These are phyloP conservation scores for Aphaenogaster rudis DNA, from an alignment of 1,140 invertebrate genomes.

Conservation along the genomic window DNA sequence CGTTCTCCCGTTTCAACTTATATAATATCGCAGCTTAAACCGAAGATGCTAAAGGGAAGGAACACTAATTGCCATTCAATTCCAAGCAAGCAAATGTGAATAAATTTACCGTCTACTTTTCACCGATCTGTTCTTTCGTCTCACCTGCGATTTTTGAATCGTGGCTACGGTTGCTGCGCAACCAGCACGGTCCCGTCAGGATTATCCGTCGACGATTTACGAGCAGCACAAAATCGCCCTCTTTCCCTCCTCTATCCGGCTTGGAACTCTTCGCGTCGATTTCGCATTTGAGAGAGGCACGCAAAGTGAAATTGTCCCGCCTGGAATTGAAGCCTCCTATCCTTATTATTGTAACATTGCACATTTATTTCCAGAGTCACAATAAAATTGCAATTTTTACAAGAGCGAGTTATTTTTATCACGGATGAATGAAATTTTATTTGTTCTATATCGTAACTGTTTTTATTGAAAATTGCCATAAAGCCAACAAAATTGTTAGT, in stretches of 20 bases:
- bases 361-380: slow-evolving; percentile 30
- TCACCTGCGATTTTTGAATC: slow-evolving; percentile 72
- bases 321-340: slow-evolving; percentile 30
- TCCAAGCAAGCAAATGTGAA: slow-evolving; percentile 43
- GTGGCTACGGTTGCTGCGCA: slow-evolving; percentile 64
- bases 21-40: slow-evolving; percentile 36
- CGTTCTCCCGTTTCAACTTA: background rate
- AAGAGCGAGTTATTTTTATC: slow-evolving; percentile 5
- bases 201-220: slow-evolving; percentile 73
- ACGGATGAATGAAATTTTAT: background rate
- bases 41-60: slow-evolving; percentile 19
- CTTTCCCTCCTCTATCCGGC: slow-evolving; percentile 30
- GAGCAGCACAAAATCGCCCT: slow-evolving; percentile 55
- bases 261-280: slow-evolving; percentile 61
- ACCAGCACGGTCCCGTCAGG: slow-evolving; percentile 63
- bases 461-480: background rate
- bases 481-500: background rate
- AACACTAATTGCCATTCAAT: slow-evolving; percentile 55
- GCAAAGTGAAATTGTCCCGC: slow-evolving; percentile 35
- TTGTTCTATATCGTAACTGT: background rate
- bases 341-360: slow-evolving; percentile 45
- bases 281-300: slow-evolving; percentile 54
- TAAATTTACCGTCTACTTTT: slow-evolving; percentile 62
- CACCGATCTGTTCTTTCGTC: slow-evolving; percentile 31
- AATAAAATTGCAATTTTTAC: slow-evolving; percentile 47